Base-by-base conservation (phyloP, 1,140 invertebrate genomes). In the Achroia grisella region DNA sequence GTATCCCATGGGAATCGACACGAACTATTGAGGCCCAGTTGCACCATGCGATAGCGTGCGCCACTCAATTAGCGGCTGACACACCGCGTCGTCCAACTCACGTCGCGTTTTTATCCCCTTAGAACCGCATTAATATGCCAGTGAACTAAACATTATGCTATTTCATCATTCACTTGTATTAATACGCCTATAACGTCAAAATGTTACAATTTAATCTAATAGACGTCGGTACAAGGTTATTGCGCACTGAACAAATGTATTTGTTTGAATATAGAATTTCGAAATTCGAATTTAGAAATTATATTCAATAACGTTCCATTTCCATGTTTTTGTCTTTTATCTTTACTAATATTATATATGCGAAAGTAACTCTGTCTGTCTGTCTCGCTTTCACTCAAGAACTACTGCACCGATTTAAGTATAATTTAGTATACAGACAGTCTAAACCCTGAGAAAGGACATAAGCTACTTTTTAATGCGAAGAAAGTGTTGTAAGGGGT, bases 21-120 rank as follows among this genome's bases (percentile, higher is more conserved):
- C 6, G 6, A 23, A 23, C 17, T 6, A 72, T 72, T 69, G 55
- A 70, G 47, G 55, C 58, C 58, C 48, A 51, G 56, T 53, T 58
- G 58, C 55, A 52, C 68, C 68, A 61, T 57, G 58, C 67, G 59
- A 73, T 76, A 62, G 74, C 75, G 78, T 79, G 78, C 63, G 72
- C 63, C 50, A 61, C 64, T 76, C 78, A 82, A 82, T 82, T 82
- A 82, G 72, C 53, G 56, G 46, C 67, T 67, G 74, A 77, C 71
- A 71, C 71, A 72, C 60, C 56, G 70, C 13, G 59, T 37, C 48
- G 50, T 56, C 58, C 62, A 58, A 53, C 64, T 62, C 57, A 61
- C 59, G 62, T 64, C 65, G 66, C 60, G 62, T 79, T 82, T 82
- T 79, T 82, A 66, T 73, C 56, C 67, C 60, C 57, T 77, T 66